phyloP scores from a whole-genome alignment of 2,888 invertebrate genomes.

The Plagodis pulveraria region DNA sequence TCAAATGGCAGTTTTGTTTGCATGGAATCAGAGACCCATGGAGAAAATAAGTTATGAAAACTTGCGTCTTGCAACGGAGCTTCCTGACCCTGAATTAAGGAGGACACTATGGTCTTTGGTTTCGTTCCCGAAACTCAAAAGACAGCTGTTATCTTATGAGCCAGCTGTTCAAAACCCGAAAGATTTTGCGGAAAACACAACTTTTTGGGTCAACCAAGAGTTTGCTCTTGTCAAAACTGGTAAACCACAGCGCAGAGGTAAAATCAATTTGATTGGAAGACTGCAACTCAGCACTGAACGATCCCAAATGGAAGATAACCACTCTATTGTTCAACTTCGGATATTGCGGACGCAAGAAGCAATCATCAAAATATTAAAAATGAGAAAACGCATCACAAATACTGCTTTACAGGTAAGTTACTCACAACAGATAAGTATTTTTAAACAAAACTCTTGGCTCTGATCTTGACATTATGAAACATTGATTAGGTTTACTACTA shows the following conservation, averaged over 20 bases:
- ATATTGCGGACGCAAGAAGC: slow-evolving; percentile 98
- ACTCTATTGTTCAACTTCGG: slow-evolving; percentile 98
- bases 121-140: slow-evolving; percentile 97
- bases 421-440: no score
- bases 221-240: slow-evolving; percentile 98
- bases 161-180: slow-evolving; percentile 94
- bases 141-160: slow-evolving; percentile 94
- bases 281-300: slow-evolving; percentile 97
- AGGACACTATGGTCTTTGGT: slow-evolving; percentile 98
- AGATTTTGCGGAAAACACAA: slow-evolving; percentile 96
- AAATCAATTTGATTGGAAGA: slow-evolving; percentile 97
- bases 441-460: no score
- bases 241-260: slow-evolving; percentile 96
- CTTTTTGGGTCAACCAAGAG: slow-evolving; percentile 98
- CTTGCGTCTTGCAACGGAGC: slow-evolving; percentile 96
- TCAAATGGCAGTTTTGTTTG: slow-evolving; percentile 99
- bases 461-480: background rate
- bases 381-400: slow-evolving; percentile 97
- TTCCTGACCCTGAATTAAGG: slow-evolving; percentile 97
- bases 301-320: slow-evolving; percentile 98
- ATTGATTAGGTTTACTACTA: background rate
- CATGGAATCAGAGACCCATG: slow-evolving; percentile 98
- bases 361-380: slow-evolving; percentile 99
- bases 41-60: slow-evolving; percentile 99
- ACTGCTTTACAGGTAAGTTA: slow-evolving; percentile 93